Evolutionary conservation across 1,140 invertebrate genomes (phyloP).

Genomic region (Vanessa tameamea): DNA sequence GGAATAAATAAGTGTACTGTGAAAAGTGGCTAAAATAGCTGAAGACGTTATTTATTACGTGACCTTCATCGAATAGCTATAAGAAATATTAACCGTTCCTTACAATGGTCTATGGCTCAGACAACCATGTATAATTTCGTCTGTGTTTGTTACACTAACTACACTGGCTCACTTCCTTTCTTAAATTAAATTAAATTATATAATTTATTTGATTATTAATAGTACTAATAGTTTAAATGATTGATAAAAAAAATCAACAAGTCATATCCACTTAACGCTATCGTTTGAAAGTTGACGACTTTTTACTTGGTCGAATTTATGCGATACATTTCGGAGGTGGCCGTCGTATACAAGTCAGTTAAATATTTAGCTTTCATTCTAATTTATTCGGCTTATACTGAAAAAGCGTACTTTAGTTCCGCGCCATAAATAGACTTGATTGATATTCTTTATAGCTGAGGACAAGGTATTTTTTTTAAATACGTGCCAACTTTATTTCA

Average conservation of each 20-base stretch:
- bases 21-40: no score
- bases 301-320: conserved; percentile 77
- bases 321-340: conserved; percentile 76
- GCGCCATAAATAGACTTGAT: conserved; percentile 65
- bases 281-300: conserved; percentile 67
- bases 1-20: no score
- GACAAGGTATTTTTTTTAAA: conserved; percentile 26
- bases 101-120: no score
- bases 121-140: no score
- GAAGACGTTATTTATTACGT: no score
- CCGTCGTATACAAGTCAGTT: conserved; percentile 73
- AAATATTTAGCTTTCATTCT: conserved; percentile 75
- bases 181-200: no score
- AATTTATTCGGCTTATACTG: conserved; percentile 74
- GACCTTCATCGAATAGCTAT: no score
- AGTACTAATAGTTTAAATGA: no score
- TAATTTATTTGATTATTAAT: no score
- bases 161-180: no score
- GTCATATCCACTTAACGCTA: conserved; percentile 51
- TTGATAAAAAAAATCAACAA: background rate
- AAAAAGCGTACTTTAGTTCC: conserved; percentile 69
- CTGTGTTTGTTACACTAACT: no score
- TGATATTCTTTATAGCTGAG: conserved; percentile 59
- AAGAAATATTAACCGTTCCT: no score
- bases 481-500: conserved; percentile 25